These are phyloP conservation scores for Chalcis sispes DNA, from an alignment of 2,888 invertebrate genomes.

Conservation along the genomic window DNA sequence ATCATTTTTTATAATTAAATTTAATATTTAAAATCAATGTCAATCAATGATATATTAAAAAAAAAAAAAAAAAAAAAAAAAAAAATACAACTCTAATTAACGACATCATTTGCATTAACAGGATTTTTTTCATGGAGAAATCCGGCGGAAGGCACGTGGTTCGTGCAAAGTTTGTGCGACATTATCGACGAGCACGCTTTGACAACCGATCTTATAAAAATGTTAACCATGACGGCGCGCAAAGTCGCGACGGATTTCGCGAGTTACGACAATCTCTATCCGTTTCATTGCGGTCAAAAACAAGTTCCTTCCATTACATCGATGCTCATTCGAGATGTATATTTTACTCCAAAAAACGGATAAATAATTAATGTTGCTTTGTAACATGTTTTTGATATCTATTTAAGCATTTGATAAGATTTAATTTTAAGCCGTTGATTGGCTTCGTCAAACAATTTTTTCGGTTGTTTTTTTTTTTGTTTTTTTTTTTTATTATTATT, in stretches of 20 bases:
- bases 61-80: constrained; percentile 8
- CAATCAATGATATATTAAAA: not conserved
- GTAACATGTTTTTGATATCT: too few species aligned
- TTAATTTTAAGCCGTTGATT: too few species aligned
- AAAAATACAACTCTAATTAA: not conserved
- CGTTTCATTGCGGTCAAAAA: constrained; percentile 72
- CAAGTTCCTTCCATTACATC: constrained; percentile 78
- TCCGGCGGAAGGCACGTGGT: constrained; percentile 79
- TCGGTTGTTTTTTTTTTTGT: too few species aligned
- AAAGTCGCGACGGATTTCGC: constrained; percentile 78
- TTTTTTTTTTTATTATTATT: too few species aligned
- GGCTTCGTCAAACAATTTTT: too few species aligned
- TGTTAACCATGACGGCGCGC: constrained; percentile 77
- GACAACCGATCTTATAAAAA: constrained; percentile 77
- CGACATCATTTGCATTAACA: constrained; percentile 60
- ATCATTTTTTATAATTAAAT: not conserved
- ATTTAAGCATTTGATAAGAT: too few species aligned
- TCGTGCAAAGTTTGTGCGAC: constrained; percentile 78
- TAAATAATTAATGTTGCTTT: constrained; percentile 2
- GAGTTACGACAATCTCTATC: constrained; percentile 69
- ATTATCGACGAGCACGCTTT: constrained; percentile 75
- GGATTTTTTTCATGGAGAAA: constrained; percentile 79
- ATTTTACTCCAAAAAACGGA: constrained; percentile 65
- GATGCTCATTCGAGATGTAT: constrained; percentile 76
- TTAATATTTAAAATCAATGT: not conserved